phyloP scores from a whole-genome alignment of 2,113 vertebrate genomes.

The Alethe diademata region DNA sequence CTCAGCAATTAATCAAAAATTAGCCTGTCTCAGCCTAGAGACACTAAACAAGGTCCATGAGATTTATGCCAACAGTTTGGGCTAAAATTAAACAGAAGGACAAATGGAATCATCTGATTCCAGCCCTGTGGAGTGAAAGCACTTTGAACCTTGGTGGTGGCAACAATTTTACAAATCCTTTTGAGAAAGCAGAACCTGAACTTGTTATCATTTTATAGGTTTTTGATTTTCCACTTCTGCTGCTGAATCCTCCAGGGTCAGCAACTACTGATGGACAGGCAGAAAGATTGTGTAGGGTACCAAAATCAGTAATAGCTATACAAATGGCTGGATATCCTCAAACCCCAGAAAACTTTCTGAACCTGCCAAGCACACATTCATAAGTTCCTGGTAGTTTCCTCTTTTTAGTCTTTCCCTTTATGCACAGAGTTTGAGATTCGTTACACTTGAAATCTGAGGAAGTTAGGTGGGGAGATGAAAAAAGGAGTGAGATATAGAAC shows the following conservation, averaged over 20 bases:
- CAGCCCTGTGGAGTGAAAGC: neutral
- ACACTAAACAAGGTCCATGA: neutral
- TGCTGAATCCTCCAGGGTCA: neutral
- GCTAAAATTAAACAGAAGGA: neutral
- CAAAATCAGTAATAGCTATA: neutral
- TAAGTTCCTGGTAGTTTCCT: neutral
- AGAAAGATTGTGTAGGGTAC: neutral
- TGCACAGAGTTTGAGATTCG: neutral
- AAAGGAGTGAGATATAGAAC: slow-evolving; percentile 20
- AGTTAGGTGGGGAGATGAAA: slow-evolving; percentile 47
- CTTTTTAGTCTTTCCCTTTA: neutral
- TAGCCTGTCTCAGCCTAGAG: neutral
- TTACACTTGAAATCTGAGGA: slow-evolving; percentile 39
- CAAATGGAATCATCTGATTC: neutral
- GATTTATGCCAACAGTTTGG: neutral
- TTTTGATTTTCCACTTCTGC: neutral
- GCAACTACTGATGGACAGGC: neutral
- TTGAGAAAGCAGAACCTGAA: neutral
- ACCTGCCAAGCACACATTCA: neutral
- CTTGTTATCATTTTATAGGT: neutral
- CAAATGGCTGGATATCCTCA: neutral
- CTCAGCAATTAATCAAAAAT: neutral
- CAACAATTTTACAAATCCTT: neutral
- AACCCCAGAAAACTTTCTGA: neutral
- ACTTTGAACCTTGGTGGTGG: neutral